Conservation (phyloP, 2,113 vertebrate species). For the Meriones unguiculatus region DNA sequence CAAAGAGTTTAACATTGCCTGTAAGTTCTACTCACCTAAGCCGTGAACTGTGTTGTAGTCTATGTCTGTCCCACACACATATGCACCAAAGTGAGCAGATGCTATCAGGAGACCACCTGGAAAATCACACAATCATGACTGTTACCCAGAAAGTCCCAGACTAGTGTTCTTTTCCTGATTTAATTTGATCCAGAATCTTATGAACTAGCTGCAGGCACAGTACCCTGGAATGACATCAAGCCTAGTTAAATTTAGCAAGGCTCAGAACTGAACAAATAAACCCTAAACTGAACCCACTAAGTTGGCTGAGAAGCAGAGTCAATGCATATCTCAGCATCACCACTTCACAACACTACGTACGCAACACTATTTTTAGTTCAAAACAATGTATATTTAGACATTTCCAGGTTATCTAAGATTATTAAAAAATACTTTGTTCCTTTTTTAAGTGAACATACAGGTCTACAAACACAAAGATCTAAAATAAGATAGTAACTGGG, state of each 20-base stretch:
- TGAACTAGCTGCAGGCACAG: slow-evolving; percentile 11
- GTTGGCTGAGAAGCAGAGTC: background rate
- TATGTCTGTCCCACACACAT: slow-evolving; percentile 97
- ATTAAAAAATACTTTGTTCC: slow-evolving; percentile 13
- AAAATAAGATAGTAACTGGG: slow-evolving; percentile 26
- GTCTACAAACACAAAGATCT: slow-evolving; percentile 5
- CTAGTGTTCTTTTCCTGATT: slow-evolving; percentile 3
- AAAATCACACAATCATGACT: slow-evolving; percentile 28
- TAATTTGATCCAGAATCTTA: slow-evolving; percentile 29
- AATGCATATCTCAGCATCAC: background rate
- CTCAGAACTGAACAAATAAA: background rate
- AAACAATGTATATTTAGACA: slow-evolving; percentile 47
- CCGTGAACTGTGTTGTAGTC: slow-evolving; percentile 98
- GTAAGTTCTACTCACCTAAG: slow-evolving; percentile 89
- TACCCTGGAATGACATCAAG: background rate
- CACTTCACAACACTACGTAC: background rate
- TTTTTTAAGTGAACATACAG: slow-evolving; percentile 26
- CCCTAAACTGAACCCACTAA: background rate
- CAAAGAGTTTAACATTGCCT: background rate
- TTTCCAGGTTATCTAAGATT: slow-evolving; percentile 53
- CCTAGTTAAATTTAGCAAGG: background rate
- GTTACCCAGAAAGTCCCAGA: slow-evolving; percentile 32
- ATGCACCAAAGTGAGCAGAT: slow-evolving; percentile 97
- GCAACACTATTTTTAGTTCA: background rate
- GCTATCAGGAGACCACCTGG: slow-evolving; percentile 96